phyloP scores from a whole-genome alignment of 1,140 invertebrate genomes.

The Sinonovacula constricta region DNA sequence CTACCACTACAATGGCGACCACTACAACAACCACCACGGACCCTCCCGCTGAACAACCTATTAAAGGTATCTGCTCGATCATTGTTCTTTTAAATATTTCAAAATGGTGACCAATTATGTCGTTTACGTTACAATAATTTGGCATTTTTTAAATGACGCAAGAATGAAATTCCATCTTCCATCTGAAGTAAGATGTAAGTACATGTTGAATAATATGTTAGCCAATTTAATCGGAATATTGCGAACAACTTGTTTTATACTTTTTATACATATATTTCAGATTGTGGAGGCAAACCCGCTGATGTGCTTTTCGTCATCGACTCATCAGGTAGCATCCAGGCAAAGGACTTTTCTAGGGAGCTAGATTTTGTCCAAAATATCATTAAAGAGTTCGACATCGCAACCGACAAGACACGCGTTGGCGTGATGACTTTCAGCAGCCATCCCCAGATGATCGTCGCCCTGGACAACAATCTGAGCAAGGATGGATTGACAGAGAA shows the following conservation, averaged over 20 bases:
- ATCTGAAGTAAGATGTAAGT: not conserved
- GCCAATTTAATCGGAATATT: not conserved
- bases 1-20: too few relatives aligned
- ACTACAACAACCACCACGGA: too few relatives aligned
- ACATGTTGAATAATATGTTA: not conserved
- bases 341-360: slow-evolving; percentile 62
- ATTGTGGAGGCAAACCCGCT: slow-evolving; percentile 62
- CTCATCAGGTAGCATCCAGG: slow-evolving; percentile 61
- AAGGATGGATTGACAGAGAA: slow-evolving; percentile 29
- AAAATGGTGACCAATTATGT: too few relatives aligned
- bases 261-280: slow-evolving; percentile 47
- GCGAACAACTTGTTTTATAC: not conserved
- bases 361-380: slow-evolving; percentile 63
- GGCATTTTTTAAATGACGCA: too few relatives aligned
- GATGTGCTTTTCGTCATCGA: slow-evolving; percentile 71
- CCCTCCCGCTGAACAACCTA: too few relatives aligned
- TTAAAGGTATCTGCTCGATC: too few relatives aligned
- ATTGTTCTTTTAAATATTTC: too few relatives aligned
- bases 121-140: too few relatives aligned
- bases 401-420: slow-evolving; percentile 58
- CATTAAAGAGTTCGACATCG: slow-evolving; percentile 61
- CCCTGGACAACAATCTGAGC: slow-evolving; percentile 47
- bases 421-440: slow-evolving; percentile 65
- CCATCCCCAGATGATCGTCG: slow-evolving; percentile 47
- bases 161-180: not conserved